Percentiles rank a stretch among this genome's conserved stretches.
Conservation (phyloP, 2,888 invertebrate species). For the Dryobotodes eremita region DNA sequence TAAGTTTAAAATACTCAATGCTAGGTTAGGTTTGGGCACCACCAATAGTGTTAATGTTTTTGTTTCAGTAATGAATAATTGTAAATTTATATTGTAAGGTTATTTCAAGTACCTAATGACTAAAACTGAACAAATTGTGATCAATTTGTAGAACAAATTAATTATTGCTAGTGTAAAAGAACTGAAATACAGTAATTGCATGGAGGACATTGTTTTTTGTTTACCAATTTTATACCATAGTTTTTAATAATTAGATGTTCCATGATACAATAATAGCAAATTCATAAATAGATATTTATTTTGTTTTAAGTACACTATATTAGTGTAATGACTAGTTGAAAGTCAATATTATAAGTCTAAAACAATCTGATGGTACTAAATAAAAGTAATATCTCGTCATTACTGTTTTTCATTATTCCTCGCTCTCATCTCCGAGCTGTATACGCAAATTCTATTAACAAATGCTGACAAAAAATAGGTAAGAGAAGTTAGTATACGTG, state of each 20-base stretch:
- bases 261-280: constrained; percentile 51
- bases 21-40: constrained; percentile 79
- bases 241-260: constrained; percentile 46
- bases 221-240: constrained; percentile 28
- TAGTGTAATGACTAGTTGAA: constrained; percentile 85
- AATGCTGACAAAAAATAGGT: neutral
- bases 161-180: constrained; percentile 42
- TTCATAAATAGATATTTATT: constrained; percentile 76
- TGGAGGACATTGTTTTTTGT: constrained; percentile 14
- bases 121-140: constrained; percentile 50
- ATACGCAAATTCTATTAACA: neutral
- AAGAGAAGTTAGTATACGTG: neutral
- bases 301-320: constrained; percentile 87
- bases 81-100: constrained; percentile 44
- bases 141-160: constrained; percentile 63
- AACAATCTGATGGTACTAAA: constrained; percentile 79
- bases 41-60: constrained; percentile 74
- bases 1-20: constrained; percentile 87
- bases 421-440: neutral
- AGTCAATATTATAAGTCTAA: constrained; percentile 76
- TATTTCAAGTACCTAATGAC: constrained; percentile 58
- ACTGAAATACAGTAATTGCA: constrained; percentile 47
- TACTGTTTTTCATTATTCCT: constrained; percentile 42
- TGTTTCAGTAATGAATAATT: constrained; percentile 53
- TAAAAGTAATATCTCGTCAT: constrained; percentile 70